Conservation (phyloP, 1,140 invertebrate species). For the Luehdorfia chinensis region DNA sequence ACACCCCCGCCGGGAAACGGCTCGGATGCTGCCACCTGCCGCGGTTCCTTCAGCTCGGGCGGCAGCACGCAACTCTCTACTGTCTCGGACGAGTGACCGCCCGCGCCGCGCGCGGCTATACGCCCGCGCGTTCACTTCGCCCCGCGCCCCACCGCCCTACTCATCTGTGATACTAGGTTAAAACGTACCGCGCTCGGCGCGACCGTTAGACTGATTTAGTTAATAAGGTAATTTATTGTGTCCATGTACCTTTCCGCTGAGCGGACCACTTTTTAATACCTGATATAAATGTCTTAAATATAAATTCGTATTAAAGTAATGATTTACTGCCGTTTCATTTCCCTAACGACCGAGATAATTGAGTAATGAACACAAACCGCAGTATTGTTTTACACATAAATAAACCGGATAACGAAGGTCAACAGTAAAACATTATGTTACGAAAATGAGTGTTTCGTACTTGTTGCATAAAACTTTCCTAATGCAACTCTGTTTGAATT, state of each 20-base stretch:
- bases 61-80: conserved; percentile 69
- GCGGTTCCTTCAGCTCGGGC: conserved; percentile 66
- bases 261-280: conserved; percentile 68
- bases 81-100: conserved; percentile 68
- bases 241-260: conserved; percentile 73
- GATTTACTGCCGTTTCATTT: conserved; percentile 39
- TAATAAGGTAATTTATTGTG: conserved; percentile 70
- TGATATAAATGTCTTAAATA: conserved; percentile 59
- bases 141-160: conserved; percentile 69
- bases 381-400: conserved; percentile 20
- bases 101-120: conserved; percentile 31
- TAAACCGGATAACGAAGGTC: conserved; percentile 36
- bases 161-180: conserved; percentile 74
- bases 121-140: conserved; percentile 46
- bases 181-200: conserved; percentile 63
- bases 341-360: conserved; percentile 5
- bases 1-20: too few relatives aligned
- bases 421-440: conserved; percentile 26
- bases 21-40: conserved; percentile 43
- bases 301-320: conserved; percentile 54
- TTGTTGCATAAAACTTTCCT: conserved; percentile 32
- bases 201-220: conserved; percentile 73
- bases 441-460: conserved; percentile 34
- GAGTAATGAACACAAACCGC: conserved; percentile 5
- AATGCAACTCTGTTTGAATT: conserved; percentile 21